Evolutionary conservation across 2,888 invertebrate genomes (phyloP), one percentile per base, ranked within the genome.

Genomic region (Amphipyra berbera): DNA sequence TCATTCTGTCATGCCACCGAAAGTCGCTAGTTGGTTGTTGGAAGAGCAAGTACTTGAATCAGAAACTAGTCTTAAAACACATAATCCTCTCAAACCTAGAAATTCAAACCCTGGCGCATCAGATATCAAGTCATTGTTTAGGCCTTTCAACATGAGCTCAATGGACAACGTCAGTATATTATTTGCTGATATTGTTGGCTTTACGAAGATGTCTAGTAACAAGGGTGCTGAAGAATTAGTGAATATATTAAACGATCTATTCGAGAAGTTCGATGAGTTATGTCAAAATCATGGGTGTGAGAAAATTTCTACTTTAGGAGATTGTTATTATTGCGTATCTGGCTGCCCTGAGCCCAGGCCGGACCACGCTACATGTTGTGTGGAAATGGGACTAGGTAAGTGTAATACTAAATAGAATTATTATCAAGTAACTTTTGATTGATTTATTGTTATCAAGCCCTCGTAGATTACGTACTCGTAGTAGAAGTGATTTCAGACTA

Each of bases 141-240:
- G 99, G 42, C 98, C 99, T 7, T 99, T 99, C 90, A 99, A 99
- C 85, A 99, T 99, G 99, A 98, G 97, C 88, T 97, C 97, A 60
- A 98, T 99, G 98, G 98, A 98, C 76, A 97, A 98, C 88, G 99
- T 99, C 46, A 98, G 98, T 92, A 99, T 99, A 83, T 93, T 99
- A 48, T 99, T 99, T 89, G 99, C 99, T 33, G 99, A 99, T 88
- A 99, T 99, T 84, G 99, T 99, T 21, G 99, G 99, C 40, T 99
- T 99, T 90, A 99, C 99, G 0, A 97, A 97, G 87, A 99, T 99
- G 99, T 98, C 98, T 61, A 98, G 98, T 75, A 99, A 98, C 81
- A 99, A 99, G 94, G 98, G 97, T 79, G 99, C 99, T 59, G 99
- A 99, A 90, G 98, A 99, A 90, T 95, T 99, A 80, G 99, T 99